Evolutionary conservation across 2,888 invertebrate species (phyloP), one percentile per base, ranked within the genome.

Genomic region (Folsomia candida): DNA sequence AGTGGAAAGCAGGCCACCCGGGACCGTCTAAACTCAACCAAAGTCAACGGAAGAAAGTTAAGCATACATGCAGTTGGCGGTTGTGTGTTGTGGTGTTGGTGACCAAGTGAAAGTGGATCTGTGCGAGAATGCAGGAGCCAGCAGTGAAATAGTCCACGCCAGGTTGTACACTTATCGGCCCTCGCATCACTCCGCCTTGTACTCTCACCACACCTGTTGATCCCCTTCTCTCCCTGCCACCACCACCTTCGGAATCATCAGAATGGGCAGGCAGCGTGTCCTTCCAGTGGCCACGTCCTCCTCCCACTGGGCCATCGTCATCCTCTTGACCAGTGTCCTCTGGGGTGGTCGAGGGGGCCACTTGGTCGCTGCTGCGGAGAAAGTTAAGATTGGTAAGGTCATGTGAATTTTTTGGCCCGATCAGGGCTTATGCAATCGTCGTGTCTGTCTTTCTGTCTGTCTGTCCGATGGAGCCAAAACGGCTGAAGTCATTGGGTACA

Each of bases 381-480:
- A 73, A 67, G 72, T 75, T 69, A 72, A 72, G 58, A 65, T 75
- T 63, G 75, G 75, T 75, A 73, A 75, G 73, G 70, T 62, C 51
- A 62, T 57, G 26, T 54, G 47, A 20, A 61, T 54, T 70, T 70
- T n/a, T n/a, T n/a, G n/a, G n/a, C n/a, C n/a, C n/a, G n/a, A n/a
- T n/a, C n/a, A n/a, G n/a, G n/a, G n/a, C n/a, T n/a, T n/a, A n/a
- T n/a, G n/a, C n/a, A n/a, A n/a, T n/a, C n/a, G n/a, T n/a, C n/a
- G n/a, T n/a, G n/a, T n/a, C n/a, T n/a, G n/a, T n/a, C n/a, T n/a
- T n/a, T n/a, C n/a, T n/a, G n/a, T n/a, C n/a, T n/a, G n/a, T n/a
- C n/a, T n/a, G n/a, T n/a, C n/a, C n/a, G n/a, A n/a, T n/a, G n/a
- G n/a, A n/a, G n/a, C n/a, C n/a, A n/a, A n/a, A n/a, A n/a, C n/a